A percentile compares a stretch with the other conserved stretches of the same genome.
Evolutionary conservation across 2,797 vertebrate species (phyloP).

Genomic region (Gouania willdenowi): DNA sequence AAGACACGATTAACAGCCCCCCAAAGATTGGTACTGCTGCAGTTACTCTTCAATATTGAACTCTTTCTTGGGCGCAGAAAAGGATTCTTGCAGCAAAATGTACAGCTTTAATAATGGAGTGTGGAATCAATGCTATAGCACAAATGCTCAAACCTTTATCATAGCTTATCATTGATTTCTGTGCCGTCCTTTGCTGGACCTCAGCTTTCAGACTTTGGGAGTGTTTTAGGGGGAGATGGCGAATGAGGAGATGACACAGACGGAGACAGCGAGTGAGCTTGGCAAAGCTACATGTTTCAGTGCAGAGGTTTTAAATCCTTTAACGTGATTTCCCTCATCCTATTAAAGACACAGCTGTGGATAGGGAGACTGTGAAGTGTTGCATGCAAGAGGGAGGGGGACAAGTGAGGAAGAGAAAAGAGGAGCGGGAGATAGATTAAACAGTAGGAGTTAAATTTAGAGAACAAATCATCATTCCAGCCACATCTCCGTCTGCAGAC

Average conservation of each 20-base stretch:
- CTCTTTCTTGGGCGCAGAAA: no score
- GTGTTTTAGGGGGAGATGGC: slow-evolving; percentile 34
- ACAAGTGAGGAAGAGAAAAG: slow-evolving; percentile 37
- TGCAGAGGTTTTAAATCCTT: slow-evolving; percentile 74
- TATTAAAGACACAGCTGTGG: slow-evolving; percentile 69
- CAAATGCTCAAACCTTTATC: slow-evolving; percentile 5
- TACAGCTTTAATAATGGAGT: slow-evolving; percentile 6
- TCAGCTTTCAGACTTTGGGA: slow-evolving; percentile 38
- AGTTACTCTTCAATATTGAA: slow-evolving; percentile 9
- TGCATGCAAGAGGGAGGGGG: slow-evolving; percentile 39
- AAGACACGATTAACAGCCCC: slow-evolving; percentile 8
- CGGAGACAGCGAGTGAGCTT: slow-evolving; percentile 48
- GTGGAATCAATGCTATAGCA: slow-evolving; percentile 6
- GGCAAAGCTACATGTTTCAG: slow-evolving; percentile 60
- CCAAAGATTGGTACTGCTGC: slow-evolving; percentile 11
- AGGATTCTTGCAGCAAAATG: no score
- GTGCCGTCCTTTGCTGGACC: slow-evolving; percentile 30
- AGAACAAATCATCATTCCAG: slow-evolving; percentile 47
- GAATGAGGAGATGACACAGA: slow-evolving; percentile 49
- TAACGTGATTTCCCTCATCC: slow-evolving; percentile 78
- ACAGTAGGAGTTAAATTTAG: slow-evolving; percentile 59
- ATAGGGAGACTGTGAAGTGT: slow-evolving; percentile 59
- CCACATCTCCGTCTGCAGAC: slow-evolving; percentile 42
- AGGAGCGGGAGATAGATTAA: slow-evolving; percentile 41
- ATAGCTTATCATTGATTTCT: slow-evolving; percentile 3